These are phyloP conservation scores for Netelia fuscicornis DNA, from an alignment of 2,888 invertebrate genomes.

Conservation along the genomic window DNA sequence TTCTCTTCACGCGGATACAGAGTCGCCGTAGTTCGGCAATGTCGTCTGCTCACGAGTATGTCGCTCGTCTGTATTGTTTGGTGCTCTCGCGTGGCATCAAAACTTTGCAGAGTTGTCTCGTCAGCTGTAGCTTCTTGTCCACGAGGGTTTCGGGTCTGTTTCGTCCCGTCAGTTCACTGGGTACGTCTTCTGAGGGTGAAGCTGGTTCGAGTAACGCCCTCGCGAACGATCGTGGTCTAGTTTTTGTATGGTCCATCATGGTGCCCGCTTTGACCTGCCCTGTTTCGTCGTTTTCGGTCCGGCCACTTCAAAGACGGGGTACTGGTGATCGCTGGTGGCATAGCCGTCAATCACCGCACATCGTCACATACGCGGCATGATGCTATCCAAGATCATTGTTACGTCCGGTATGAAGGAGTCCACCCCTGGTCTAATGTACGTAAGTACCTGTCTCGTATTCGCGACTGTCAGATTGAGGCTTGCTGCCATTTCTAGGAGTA, in stretches of 20 bases:
- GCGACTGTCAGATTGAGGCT: too few relatives aligned
- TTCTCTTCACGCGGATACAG: too few relatives aligned
- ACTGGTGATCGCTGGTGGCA: conserved; percentile 68
- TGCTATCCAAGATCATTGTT: conserved; percentile 30
- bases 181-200: background rate
- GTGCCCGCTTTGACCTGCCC: background rate
- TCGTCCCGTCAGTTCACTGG: conserved; percentile 21
- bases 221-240: conserved; percentile 19
- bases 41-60: conserved; percentile 70
- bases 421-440: too few relatives aligned
- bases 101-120: conserved; percentile 16
- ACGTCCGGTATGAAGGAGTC: background rate
- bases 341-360: conserved; percentile 60
- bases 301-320: conserved; percentile 34
- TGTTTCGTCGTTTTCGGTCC: background rate
- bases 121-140: background rate
- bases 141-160: conserved; percentile 58
- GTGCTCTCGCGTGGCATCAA: conserved; percentile 32
- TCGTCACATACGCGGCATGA: background rate
- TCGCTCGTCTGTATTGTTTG: conserved; percentile 31
- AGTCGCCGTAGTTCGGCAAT: conserved; percentile 63
- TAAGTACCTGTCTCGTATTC: too few relatives aligned
- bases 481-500: conserved; percentile 67
- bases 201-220: background rate
- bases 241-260: conserved; percentile 32